Percentiles rank a stretch among this genome's conserved stretches.
Evolutionary conservation across 2,888 invertebrate species (phyloP).

Genomic region (Yponomeuta plumbellus): DNA sequence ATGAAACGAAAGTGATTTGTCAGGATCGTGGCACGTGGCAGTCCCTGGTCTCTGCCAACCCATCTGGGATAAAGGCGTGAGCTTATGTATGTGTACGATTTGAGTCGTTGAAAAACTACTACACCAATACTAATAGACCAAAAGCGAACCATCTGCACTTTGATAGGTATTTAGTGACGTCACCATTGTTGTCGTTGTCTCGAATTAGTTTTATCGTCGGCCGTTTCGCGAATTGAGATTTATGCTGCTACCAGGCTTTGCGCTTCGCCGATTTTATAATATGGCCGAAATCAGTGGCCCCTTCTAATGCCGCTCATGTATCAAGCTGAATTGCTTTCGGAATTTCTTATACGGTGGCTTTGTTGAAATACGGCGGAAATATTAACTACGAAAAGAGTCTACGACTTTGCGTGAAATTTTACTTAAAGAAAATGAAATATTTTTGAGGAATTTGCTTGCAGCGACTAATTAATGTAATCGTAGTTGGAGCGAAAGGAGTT

Average conservation of each 20-base stretch:
- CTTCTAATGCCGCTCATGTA: neutral
- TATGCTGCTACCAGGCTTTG: neutral
- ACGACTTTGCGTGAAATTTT: too few relatives aligned
- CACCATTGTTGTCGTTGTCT: neutral
- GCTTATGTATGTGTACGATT: too few relatives aligned
- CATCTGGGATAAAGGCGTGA: too few relatives aligned
- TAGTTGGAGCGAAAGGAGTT: too few relatives aligned
- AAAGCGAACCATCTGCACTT: neutral
- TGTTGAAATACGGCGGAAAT: too few relatives aligned
- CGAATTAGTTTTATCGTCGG: slow-evolving; percentile 1
- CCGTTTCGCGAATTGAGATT: neutral
- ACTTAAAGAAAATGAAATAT: too few relatives aligned
- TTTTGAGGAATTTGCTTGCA: too few relatives aligned
- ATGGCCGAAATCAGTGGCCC: neutral
- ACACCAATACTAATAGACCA: neutral
- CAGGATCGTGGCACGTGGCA: too few relatives aligned
- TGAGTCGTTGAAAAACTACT: neutral
- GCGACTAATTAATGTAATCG: too few relatives aligned
- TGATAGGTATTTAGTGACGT: neutral
- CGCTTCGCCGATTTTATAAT: neutral
- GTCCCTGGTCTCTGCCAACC: too few relatives aligned
- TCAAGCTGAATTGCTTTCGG: neutral
- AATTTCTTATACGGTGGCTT: neutral
- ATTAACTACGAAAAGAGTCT: too few relatives aligned
- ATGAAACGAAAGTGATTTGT: too few relatives aligned